Evolutionary conservation across 1,140 invertebrate species (phyloP).

Genomic region (Eubasilissa regina): DNA sequence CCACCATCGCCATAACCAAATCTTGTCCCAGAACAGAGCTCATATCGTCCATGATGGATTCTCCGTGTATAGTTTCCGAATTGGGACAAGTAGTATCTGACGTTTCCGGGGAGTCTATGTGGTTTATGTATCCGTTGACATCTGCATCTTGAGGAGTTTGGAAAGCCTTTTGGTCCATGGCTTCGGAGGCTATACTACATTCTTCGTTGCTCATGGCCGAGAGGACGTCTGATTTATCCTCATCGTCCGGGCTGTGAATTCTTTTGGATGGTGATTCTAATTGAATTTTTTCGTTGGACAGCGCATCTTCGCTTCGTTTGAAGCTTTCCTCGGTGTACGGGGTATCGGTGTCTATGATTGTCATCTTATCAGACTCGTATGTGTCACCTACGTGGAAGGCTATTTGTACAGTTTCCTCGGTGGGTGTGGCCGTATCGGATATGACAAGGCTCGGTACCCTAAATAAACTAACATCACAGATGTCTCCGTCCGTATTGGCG

Average conservation of each 20-base stretch:
- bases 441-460: conserved; percentile 71
- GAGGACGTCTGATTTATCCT: conserved; percentile 73
- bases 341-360: conserved; percentile 76
- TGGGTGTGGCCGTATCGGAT: conserved; percentile 67
- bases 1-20: conserved; percentile 76
- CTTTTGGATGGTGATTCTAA: conserved; percentile 51
- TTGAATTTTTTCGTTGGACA: conserved; percentile 37
- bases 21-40: conserved; percentile 82
- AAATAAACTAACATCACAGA: conserved; percentile 67
- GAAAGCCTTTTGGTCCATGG: conserved; percentile 73
- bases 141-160: conserved; percentile 67
- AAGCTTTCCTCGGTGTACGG: conserved; percentile 68
- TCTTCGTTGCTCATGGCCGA: conserved; percentile 81
- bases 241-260: conserved; percentile 49
- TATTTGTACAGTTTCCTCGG: conserved; percentile 55
- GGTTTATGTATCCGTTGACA: conserved; percentile 76
- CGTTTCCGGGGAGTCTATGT: conserved; percentile 86
- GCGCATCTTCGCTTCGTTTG: conserved; percentile 7
- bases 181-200: conserved; percentile 78
- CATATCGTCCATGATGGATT: conserved; percentile 83
- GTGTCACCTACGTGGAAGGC: conserved; percentile 65
- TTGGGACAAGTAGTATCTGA: conserved; percentile 79
- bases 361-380: conserved; percentile 74
- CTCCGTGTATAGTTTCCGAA: conserved; percentile 80
- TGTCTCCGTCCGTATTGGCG: conserved; percentile 49